Percentiles rank a stretch among this genome's conserved stretches.
Evolutionary conservation across 1,140 invertebrate genomes (phyloP).

Genomic region (Bombus sibiricus): DNA sequence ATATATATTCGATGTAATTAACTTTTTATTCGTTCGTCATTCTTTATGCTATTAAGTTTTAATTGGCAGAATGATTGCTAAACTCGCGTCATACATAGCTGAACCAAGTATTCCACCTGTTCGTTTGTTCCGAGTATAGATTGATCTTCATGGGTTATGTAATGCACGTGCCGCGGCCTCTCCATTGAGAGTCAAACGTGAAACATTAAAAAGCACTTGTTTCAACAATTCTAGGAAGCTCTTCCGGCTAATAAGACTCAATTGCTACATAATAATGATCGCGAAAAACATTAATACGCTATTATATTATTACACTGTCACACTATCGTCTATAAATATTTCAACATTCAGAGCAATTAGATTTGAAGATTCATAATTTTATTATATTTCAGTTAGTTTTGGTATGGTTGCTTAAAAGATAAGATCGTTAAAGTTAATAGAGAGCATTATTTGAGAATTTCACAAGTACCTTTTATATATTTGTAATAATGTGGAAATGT

Average conservation of each 20-base stretch:
- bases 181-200: neutral
- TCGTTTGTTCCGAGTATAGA: neutral
- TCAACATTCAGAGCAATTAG: neutral
- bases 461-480: too few relatives aligned
- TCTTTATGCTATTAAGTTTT: neutral
- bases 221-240: constrained; percentile 2
- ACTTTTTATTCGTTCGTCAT: neutral
- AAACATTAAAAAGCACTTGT: neutral
- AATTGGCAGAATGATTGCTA: neutral
- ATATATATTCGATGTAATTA: neutral
- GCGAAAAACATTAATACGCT: neutral
- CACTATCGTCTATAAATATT: neutral
- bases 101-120: neutral
- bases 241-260: neutral
- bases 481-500: too few relatives aligned
- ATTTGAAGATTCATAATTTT: too few relatives aligned
- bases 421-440: too few relatives aligned
- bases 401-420: too few relatives aligned
- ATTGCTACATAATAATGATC: neutral
- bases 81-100: neutral
- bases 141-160: neutral
- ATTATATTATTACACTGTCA: too few relatives aligned
- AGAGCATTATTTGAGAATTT: too few relatives aligned
- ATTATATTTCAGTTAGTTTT: too few relatives aligned
- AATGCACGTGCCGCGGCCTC: neutral